phyloP scores from a whole-genome alignment of 2,113 vertebrate genomes.

The Oreocharis arfaki region DNA sequence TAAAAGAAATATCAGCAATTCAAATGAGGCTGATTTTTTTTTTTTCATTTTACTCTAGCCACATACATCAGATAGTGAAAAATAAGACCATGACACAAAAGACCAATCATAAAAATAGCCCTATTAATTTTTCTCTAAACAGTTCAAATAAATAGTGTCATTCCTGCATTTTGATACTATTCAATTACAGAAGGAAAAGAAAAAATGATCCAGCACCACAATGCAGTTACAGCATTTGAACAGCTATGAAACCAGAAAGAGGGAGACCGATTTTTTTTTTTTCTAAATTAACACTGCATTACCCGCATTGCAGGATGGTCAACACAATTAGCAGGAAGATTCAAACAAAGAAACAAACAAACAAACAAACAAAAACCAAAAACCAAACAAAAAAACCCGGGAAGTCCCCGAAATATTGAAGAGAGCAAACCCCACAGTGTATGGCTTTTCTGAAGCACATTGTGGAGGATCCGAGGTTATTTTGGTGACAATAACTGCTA shows the following conservation, averaged over 20 bases:
- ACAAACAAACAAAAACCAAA: neutral
- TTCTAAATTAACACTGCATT: neutral
- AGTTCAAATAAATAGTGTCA: slow-evolving; percentile 23
- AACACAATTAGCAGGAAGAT: neutral
- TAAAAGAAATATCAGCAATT: slow-evolving; percentile 11
- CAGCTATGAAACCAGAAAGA: neutral
- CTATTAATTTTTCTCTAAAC: slow-evolving; percentile 45
- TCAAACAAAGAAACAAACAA: neutral
- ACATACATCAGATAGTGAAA: slow-evolving; percentile 30
- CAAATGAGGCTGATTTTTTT: neutral
- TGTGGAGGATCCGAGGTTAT: neutral
- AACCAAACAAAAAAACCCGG: neutral
- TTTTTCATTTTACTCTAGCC: neutral
- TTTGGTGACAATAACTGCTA: neutral
- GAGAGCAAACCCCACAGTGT: neutral
- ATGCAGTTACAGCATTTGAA: neutral
- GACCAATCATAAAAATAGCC: slow-evolving; percentile 1
- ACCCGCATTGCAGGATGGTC: neutral
- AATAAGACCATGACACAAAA: neutral
- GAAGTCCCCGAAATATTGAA: neutral
- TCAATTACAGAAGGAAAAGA: neutral
- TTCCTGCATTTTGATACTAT: slow-evolving; percentile 25
- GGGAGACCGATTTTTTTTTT: neutral
- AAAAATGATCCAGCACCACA: neutral
- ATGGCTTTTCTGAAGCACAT: neutral